Evolutionary conservation across 64 coral and sea anemone species (phyloP).

Genomic region (Stylophora pistillata): DNA sequence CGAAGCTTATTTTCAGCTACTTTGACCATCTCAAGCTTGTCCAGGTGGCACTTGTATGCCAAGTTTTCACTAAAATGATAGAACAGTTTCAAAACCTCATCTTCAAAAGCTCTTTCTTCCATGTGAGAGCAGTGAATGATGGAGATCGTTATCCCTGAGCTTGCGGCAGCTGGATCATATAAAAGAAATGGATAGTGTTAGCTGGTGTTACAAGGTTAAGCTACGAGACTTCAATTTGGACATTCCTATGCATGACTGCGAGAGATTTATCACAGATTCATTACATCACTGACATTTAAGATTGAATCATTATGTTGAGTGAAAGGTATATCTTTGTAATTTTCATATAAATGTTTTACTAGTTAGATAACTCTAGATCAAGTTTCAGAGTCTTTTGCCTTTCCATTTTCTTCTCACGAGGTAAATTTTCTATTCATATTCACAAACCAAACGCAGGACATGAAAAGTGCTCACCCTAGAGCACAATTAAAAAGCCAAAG

Average conservation of each 20-base stretch:
- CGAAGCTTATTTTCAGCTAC: constrained; percentile 42
- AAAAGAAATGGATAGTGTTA: not conserved
- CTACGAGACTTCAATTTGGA: too few relatives aligned
- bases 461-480: not conserved
- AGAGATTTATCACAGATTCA: too few relatives aligned
- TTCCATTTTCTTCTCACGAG: too few relatives aligned
- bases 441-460: too few relatives aligned
- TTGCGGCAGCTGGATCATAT: not conserved
- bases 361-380: too few relatives aligned
- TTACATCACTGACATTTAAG: too few relatives aligned
- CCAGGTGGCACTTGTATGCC: constrained; percentile 57
- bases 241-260: too few relatives aligned
- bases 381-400: too few relatives aligned
- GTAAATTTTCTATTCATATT: too few relatives aligned
- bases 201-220: not conserved
- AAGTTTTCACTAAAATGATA: not conserved
- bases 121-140: constrained; percentile 34
- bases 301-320: too few relatives aligned
- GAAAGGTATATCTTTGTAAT: too few relatives aligned
- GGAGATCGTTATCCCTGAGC: constrained; percentile 22
- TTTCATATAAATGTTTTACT: too few relatives aligned
- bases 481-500: not conserved
- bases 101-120: not conserved
- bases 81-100: constrained; percentile 18
- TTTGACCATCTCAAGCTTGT: constrained; percentile 5